phyloP scores from a whole-genome alignment of 37 sponge, comb jelly and placozoan species.

The Spongia lamella region DNA sequence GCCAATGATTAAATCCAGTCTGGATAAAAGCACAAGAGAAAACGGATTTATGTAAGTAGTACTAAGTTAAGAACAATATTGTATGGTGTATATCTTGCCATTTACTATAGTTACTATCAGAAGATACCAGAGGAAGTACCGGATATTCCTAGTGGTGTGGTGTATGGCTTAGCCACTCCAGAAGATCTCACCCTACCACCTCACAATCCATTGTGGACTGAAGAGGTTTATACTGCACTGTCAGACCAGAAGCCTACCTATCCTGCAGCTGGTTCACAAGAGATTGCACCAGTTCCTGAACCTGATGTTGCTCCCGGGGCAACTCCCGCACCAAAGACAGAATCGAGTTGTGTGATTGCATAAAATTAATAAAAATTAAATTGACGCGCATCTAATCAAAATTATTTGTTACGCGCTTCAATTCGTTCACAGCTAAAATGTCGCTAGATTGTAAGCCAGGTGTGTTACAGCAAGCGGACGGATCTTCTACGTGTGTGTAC shows the following conservation, averaged over 20 bases:
- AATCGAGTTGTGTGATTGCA: conserved; percentile 75
- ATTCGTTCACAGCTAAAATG: too few relatives aligned
- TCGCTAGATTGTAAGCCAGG: conserved; percentile 45
- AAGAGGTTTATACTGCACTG: conserved; percentile 81
- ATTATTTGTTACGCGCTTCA: too few relatives aligned
- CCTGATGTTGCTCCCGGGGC: conserved; percentile 86
- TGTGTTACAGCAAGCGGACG: conserved; percentile 68
- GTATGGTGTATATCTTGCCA: too few relatives aligned
- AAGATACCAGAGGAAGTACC: conserved; percentile 92
- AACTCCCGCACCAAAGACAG: conserved; percentile 68
- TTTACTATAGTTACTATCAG: conserved; percentile 91
- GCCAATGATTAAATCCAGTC: conserved; percentile 75
- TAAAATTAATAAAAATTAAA: conserved; percentile 6
- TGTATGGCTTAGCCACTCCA: conserved; percentile 91
- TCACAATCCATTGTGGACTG: conserved; percentile 91
- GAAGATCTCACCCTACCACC: conserved; percentile 88
- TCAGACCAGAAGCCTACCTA: conserved; percentile 20
- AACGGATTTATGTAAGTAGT: conserved; percentile 95
- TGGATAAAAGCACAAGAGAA: conserved; percentile 90
- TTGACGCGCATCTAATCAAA: too few relatives aligned
- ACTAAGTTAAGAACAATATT: not conserved
- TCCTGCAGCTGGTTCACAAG: conserved; percentile 65
- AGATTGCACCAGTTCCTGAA: conserved; percentile 88
- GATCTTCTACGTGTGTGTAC: conserved; percentile 68
- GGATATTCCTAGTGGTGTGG: conserved; percentile 70